These are phyloP conservation scores for Tanytarsus gracilentus DNA, from an alignment of 2,888 invertebrate genomes.

Conservation along the genomic window DNA sequence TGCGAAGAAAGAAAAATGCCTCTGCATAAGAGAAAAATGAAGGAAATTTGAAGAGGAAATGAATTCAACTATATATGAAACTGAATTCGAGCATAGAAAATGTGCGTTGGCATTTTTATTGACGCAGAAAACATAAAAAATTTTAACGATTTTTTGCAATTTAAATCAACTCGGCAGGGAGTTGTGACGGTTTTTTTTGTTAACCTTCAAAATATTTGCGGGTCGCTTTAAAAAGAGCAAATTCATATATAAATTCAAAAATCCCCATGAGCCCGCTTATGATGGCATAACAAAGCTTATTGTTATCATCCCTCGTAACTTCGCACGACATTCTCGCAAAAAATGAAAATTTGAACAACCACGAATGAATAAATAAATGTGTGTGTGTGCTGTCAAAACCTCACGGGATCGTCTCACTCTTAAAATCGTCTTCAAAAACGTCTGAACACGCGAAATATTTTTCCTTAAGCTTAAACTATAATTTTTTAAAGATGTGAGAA, in stretches of 20 bases:
- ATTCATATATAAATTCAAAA: too few relatives aligned
- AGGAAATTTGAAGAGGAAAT: slow-evolving; percentile 2
- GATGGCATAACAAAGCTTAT: too few relatives aligned
- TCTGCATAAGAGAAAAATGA: neutral
- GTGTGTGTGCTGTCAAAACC: neutral
- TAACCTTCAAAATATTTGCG: too few relatives aligned
- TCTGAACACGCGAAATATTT: neutral
- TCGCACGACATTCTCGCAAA: too few relatives aligned
- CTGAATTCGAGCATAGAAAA: slow-evolving; percentile 1
- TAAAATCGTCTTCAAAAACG: neutral
- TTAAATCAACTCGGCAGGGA: too few relatives aligned
- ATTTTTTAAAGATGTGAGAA: neutral
- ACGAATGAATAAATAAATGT: slow-evolving; percentile 5
- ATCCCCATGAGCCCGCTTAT: too few relatives aligned
- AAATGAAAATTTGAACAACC: slow-evolving; percentile 1
- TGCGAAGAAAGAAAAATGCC: neutral
- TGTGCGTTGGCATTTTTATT: neutral
- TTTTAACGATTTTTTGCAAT: neutral
- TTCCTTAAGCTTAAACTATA: too few relatives aligned
- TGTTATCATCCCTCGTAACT: too few relatives aligned
- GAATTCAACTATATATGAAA: slow-evolving; percentile 13
- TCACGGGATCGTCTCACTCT: neutral
- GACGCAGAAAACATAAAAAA: neutral
- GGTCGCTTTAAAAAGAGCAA: too few relatives aligned
- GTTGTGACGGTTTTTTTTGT: too few relatives aligned